phyloP scores from a whole-genome alignment of 2,113 vertebrate species.

The Scalopus aquaticus region DNA sequence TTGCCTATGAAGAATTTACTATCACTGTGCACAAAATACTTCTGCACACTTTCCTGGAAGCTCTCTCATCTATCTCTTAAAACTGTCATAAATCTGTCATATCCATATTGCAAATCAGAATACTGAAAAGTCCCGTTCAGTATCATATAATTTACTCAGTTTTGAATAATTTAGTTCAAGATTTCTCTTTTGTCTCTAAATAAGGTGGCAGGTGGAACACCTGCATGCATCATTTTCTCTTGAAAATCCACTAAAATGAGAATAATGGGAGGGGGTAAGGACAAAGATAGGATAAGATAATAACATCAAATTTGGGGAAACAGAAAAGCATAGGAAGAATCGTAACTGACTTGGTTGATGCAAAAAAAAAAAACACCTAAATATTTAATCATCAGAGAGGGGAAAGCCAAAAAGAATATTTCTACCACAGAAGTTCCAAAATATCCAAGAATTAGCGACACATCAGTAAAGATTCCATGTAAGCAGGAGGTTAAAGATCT shows the following conservation, averaged over 20 bases:
- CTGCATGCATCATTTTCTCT: not conserved
- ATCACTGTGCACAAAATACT: not conserved
- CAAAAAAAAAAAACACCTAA: not conserved
- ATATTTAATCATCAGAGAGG: not conserved
- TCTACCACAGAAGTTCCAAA: not conserved
- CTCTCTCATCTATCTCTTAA: not conserved
- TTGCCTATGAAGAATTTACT: not conserved
- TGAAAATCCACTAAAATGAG: not conserved
- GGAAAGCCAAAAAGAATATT: not conserved
- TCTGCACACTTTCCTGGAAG: not conserved
- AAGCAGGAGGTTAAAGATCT: not conserved
- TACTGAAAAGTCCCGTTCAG: not conserved
- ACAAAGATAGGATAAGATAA: not conserved
- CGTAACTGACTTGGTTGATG: not conserved
- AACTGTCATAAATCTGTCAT: not conserved
- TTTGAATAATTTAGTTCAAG: slow-evolving; percentile 7
- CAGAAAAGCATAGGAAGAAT: not conserved
- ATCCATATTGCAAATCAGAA: not conserved
- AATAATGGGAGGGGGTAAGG: not conserved
- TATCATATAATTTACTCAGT: not conserved
- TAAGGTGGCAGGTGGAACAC: not conserved
- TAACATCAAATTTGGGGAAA: not conserved
- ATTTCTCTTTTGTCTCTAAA: not conserved
- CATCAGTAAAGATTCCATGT: not conserved
- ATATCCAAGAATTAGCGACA: not conserved